Evolutionary conservation across 2,797 vertebrate genomes (phyloP), one percentile per base, ranked within the genome.

Genomic region (Melanogrammus aeglefinus): DNA sequence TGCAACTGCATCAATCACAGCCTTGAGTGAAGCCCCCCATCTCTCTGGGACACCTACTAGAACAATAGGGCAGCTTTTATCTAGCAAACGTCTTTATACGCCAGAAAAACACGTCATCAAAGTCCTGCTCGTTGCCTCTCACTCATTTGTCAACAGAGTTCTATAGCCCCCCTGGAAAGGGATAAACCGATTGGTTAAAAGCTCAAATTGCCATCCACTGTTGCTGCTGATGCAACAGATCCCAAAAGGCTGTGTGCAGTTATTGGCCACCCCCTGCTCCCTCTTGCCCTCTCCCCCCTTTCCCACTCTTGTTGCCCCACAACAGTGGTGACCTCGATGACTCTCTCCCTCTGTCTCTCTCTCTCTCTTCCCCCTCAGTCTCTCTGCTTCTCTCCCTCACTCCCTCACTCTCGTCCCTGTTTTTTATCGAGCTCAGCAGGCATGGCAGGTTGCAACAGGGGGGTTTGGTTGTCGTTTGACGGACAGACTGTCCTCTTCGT

Each of bases 141-240:
- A 18, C 47, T 57, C 47, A 57, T 57, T 57, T 18, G 47, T 21
- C 47, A 6, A 6, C 41, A 4, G 29, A 21, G 27, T 7, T 18
- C 18, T 66, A 29, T 6, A 71, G n/a, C 13, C n/a, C 69, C 38
- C 36, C 8, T 1, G 6, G 66, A 8, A 29, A 12, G 63, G 47
- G 75, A 73, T 16, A 14, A 33, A 21, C 70, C 10, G 75, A 74
- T 75, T 74, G 71, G 24, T 74, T 35, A 41, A 72, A 73, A 76
- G 57, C 36, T 16, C 47, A 44, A 18, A 35, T 74, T n/a, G 75
- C 73, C 72, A 69, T 76, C 73, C 18, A 44, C 18, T 70, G 79
- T 72, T 77, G 75, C 76, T 63, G 47, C 71, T 44, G 75, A 69
- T 74, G 35, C 51, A 76, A 76, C 73, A 47, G 31, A 33, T 73